Percentiles rank a stretch among this genome's conserved stretches.
These are phyloP conservation scores for Nymphalis c-album DNA, from an alignment of 2,888 invertebrate genomes.

Conservation along the genomic window DNA sequence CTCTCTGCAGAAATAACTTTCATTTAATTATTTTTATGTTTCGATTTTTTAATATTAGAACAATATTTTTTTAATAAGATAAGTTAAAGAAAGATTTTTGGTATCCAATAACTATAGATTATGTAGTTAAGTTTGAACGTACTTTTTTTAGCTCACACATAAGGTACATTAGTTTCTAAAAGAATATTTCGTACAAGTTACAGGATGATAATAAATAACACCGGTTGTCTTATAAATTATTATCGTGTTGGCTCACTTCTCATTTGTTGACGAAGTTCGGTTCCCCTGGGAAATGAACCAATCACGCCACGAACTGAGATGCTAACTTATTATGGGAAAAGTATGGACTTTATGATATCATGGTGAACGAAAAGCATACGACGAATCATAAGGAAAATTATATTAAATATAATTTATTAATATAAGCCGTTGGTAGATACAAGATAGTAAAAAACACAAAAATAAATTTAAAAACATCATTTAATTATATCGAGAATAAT, in stretches of 20 bases:
- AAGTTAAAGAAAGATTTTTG: too few species aligned
- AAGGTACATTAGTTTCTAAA: not conserved
- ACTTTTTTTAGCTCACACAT: not conserved
- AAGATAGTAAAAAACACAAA: too few species aligned
- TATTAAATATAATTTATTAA: too few species aligned
- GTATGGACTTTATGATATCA: slow-evolving; percentile 36
- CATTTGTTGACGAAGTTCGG: slow-evolving; percentile 81
- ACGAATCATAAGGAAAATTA: not conserved
- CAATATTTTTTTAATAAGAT: too few species aligned
- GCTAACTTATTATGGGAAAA: slow-evolving; percentile 76
- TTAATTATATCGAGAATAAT: too few species aligned
- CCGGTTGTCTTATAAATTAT: slow-evolving; percentile 77
- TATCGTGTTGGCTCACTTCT: slow-evolving; percentile 77
- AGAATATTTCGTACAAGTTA: slow-evolving; percentile 46
- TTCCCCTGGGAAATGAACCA: slow-evolving; percentile 71
- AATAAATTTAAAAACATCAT: too few species aligned
- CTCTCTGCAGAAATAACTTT: not conserved
- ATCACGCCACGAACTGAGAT: slow-evolving; percentile 67
- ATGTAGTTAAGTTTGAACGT: not conserved
- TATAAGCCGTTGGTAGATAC: too few species aligned
- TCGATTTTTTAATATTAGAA: too few species aligned
- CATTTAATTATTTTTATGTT: too few species aligned
- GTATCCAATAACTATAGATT: too few species aligned
- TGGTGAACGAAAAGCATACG: slow-evolving; percentile 7
- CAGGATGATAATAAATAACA: slow-evolving; percentile 73